Percentiles rank a stretch among this genome's conserved stretches.
Evolutionary conservation across 2,888 invertebrate genomes (phyloP).

Genomic region (Habroteleia sp.): DNA sequence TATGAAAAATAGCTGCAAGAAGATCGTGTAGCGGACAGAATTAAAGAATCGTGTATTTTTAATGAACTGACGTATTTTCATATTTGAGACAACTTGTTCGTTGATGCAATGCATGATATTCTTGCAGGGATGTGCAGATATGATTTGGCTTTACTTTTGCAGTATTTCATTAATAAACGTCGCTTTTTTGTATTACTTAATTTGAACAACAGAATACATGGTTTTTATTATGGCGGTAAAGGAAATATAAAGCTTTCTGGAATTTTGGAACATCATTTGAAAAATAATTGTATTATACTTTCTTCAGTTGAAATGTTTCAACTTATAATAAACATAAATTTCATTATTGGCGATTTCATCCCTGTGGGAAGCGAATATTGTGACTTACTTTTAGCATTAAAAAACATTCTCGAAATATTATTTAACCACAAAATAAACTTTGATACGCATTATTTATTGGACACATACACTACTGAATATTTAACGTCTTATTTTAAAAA

Average conservation of each 20-base stretch:
- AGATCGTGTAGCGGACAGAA: too few relatives aligned
- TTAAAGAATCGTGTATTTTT: slow-evolving; percentile 17
- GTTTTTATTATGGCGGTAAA: slow-evolving; percentile 35
- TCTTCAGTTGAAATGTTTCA: slow-evolving; percentile 66
- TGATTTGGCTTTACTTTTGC: slow-evolving; percentile 61
- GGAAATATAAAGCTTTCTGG: slow-evolving; percentile 44
- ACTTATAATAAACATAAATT: slow-evolving; percentile 47
- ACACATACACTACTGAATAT: background rate
- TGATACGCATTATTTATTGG: slow-evolving; percentile 4
- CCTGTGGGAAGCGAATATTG: background rate
- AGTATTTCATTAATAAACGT: slow-evolving; percentile 47
- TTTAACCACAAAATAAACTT: slow-evolving; percentile 11
- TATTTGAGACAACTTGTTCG: slow-evolving; percentile 44
- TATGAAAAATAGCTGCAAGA: too few relatives aligned
- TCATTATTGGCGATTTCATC: slow-evolving; percentile 12
- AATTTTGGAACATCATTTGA: slow-evolving; percentile 34
- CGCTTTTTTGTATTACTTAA: slow-evolving; percentile 55
- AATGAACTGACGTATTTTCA: slow-evolving; percentile 13
- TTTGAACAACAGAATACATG: slow-evolving; percentile 53
- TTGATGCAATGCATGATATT: slow-evolving; percentile 64
- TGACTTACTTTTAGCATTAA: background rate
- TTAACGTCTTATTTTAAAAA: background rate
- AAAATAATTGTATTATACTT: slow-evolving; percentile 52
- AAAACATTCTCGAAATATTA: slow-evolving; percentile 10
- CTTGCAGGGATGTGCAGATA: slow-evolving; percentile 34